Evolutionary conservation across 1,140 invertebrate genomes (phyloP).

Genomic region (Nomia melanderi): DNA sequence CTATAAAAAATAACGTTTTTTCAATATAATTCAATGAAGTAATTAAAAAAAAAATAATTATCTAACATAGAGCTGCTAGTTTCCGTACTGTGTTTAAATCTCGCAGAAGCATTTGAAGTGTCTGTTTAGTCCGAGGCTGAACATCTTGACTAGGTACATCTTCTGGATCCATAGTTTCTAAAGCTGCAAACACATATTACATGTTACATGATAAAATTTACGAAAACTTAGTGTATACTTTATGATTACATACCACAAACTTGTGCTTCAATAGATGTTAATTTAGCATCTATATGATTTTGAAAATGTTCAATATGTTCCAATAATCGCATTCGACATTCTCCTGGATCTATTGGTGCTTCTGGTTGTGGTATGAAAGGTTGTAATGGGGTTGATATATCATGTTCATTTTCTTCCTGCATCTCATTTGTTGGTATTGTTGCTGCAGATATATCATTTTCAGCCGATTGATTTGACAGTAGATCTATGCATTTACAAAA

Average conservation of each 20-base stretch:
- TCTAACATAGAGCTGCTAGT: conserved; percentile 77
- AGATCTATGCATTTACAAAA: conserved; percentile 22
- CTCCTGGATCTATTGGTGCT: conserved; percentile 88
- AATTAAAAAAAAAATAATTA: background rate
- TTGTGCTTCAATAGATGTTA: conserved; percentile 90
- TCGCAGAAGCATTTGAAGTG: conserved; percentile 81
- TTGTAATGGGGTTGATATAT: conserved; percentile 63
- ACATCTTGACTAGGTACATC: conserved; percentile 71
- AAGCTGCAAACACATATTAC: conserved; percentile 58
- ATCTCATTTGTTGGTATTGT: conserved; percentile 18
- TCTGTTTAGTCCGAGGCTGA: conserved; percentile 81
- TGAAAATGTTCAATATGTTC: conserved; percentile 90
- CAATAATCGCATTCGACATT: conserved; percentile 89
- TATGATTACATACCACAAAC: conserved; percentile 83
- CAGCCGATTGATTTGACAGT: conserved; percentile 19
- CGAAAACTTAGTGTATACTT: background rate
- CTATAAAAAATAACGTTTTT: background rate
- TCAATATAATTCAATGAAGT: background rate
- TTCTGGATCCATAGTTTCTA: conserved; percentile 79
- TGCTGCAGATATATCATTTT: conserved; percentile 25
- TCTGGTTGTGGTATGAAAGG: conserved; percentile 87
- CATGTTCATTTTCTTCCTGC: conserved; percentile 46
- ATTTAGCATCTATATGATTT: conserved; percentile 85
- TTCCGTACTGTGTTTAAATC: conserved; percentile 82
- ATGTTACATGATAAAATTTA: conserved; percentile 6